phyloP scores from a whole-genome alignment of 92 coral and sea anemone genomes.

The Actinostola sp. region DNA sequence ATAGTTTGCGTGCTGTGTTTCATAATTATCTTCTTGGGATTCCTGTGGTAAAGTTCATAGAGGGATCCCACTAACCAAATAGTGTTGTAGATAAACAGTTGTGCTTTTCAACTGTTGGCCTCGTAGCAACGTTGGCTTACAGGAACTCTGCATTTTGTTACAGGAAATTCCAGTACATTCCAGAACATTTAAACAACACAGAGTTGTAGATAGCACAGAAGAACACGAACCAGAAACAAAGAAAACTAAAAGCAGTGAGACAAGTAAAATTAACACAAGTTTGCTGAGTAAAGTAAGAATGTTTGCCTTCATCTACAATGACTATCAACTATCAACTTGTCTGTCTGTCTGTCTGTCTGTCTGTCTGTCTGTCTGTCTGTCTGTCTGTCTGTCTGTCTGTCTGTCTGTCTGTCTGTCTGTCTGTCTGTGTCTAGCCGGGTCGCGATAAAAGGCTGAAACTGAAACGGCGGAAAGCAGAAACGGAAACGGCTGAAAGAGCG shows the following conservation, averaged over 20 bases:
- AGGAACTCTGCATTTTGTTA: neutral
- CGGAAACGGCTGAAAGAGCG: too few relatives aligned
- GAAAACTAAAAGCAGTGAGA: slow-evolving; percentile 13
- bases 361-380: too few relatives aligned
- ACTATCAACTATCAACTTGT: neutral
- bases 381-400: too few relatives aligned
- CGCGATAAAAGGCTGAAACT: too few relatives aligned
- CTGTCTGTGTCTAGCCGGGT: too few relatives aligned
- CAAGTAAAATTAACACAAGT: slow-evolving; percentile 57
- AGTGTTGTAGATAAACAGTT: neutral
- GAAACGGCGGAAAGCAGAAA: too few relatives aligned
- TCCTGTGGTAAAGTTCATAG: neutral
- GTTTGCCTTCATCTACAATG: neutral
- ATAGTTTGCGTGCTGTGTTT: too few relatives aligned
- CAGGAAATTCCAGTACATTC: slow-evolving; percentile 65
- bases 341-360: too few relatives aligned
- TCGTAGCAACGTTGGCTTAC: neutral
- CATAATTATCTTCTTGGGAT: too few relatives aligned
- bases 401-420: too few relatives aligned
- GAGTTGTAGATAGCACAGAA: slow-evolving; percentile 36
- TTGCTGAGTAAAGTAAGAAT: slow-evolving; percentile 70
- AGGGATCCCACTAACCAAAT: neutral
- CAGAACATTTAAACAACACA: slow-evolving; percentile 76
- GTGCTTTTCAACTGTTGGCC: neutral
- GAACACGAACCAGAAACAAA: slow-evolving; percentile 28